These are phyloP conservation scores for Chaetorhynchus papuensis DNA, from an alignment of 2,113 vertebrate genomes.

Conservation along the genomic window DNA sequence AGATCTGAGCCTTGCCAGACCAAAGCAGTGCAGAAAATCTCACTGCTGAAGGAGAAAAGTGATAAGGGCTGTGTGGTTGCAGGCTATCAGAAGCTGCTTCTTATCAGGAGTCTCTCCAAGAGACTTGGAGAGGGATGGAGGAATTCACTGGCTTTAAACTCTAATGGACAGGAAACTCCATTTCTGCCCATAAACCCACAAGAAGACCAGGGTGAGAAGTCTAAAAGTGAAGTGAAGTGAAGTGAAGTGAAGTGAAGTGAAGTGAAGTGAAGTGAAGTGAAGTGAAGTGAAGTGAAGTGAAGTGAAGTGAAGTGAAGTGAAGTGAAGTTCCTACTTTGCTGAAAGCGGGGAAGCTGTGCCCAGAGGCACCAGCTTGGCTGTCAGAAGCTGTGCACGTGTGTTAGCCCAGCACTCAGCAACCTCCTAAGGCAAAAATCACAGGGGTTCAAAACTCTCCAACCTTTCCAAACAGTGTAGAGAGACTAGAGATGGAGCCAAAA, in stretches of 20 bases:
- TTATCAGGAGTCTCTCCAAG: not conserved
- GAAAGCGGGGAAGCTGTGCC: not conserved
- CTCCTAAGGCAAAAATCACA: not conserved
- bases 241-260: not conserved
- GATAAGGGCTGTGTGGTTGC: not conserved
- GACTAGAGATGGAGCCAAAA: not conserved
- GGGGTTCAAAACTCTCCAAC: not conserved
- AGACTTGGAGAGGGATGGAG: not conserved
- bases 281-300: not conserved
- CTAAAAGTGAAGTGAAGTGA: not conserved
- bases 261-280: not conserved
- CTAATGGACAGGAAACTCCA: not conserved
- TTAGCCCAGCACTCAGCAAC: not conserved
- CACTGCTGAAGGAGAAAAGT: not conserved
- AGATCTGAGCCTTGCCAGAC: not conserved
- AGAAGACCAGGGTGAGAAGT: not conserved
- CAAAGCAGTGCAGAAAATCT: not conserved
- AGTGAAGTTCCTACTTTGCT: not conserved
- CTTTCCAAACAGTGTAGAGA: not conserved
- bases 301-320: not conserved
- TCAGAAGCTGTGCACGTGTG: not conserved
- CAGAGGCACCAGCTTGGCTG: not conserved
- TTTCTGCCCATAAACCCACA: not conserved
- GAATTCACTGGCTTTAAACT: not conserved
- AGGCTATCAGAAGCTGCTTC: not conserved